These are phyloP conservation scores for Lasioglossum baleicum DNA, from an alignment of 1,140 invertebrate species.

Conservation along the genomic window DNA sequence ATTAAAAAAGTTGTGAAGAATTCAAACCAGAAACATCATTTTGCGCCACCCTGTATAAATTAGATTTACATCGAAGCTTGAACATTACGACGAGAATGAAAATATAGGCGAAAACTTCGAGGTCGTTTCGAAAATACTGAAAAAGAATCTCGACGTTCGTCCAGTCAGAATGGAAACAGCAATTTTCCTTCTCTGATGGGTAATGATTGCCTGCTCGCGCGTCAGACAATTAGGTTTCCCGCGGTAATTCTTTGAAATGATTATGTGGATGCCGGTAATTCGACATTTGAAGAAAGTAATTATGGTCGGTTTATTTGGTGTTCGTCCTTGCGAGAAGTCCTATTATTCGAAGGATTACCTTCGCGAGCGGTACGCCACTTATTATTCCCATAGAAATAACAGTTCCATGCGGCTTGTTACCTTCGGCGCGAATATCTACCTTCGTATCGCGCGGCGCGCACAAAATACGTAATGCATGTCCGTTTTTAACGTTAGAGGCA, in stretches of 20 bases:
- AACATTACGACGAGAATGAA: no score
- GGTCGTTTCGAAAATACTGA: not conserved
- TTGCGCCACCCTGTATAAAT: no score
- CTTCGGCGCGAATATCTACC: no score
- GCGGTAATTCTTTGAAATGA: slow-evolving; percentile 43
- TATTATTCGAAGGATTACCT: not conserved
- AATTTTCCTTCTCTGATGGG: slow-evolving; percentile 26
- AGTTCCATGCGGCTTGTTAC: not conserved
- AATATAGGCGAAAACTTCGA: no score
- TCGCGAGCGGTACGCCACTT: not conserved
- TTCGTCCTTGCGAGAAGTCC: slow-evolving; percentile 8
- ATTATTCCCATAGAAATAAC: slow-evolving; percentile 2
- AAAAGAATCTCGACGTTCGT: slow-evolving; percentile 9
- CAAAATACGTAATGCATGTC: no score
- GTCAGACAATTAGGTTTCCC: slow-evolving; percentile 49
- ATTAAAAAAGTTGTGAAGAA: no score
- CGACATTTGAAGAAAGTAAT: slow-evolving; percentile 40
- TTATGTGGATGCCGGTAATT: slow-evolving; percentile 44
- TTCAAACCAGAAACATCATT: no score
- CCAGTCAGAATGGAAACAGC: not conserved
- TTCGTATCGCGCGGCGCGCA: no score
- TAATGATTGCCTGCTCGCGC: slow-evolving; percentile 48
- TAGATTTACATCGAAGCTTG: no score
- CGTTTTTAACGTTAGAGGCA: no score
- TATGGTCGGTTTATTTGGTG: not conserved